These are phyloP conservation scores for Coregonus clupeaformis DNA, from an alignment of 2,113 vertebrate genomes.

Conservation along the genomic window DNA sequence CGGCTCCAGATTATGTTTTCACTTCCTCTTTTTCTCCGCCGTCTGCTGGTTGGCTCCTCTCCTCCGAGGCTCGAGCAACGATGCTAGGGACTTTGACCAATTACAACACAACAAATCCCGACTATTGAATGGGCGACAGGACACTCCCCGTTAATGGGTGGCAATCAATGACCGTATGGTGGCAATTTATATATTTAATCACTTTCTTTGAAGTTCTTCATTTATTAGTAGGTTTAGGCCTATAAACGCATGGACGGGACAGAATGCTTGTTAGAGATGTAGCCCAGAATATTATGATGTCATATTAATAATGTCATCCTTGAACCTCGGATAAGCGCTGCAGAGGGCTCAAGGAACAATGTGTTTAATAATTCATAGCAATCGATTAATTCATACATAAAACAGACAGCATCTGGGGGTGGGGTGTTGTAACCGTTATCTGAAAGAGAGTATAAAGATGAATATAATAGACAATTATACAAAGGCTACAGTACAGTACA, in stretches of 20 bases:
- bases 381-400: constrained; percentile 35
- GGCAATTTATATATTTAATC: too few species aligned
- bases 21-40: constrained; percentile 76
- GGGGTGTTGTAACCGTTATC: constrained; percentile 28
- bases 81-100: constrained; percentile 46
- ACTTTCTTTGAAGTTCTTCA: too few species aligned
- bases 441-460: too few species aligned
- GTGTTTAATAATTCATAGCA: constrained; percentile 66
- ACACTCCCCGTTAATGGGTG: neutral
- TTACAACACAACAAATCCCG: constrained; percentile 33
- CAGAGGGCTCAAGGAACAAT: constrained; percentile 33
- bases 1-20: constrained; percentile 68
- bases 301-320: neutral
- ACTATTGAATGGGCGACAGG: constrained; percentile 11
- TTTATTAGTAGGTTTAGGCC: too few species aligned
- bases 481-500: neutral
- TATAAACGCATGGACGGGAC: too few species aligned
- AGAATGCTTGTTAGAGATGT: too few species aligned
- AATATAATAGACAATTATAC: too few species aligned
- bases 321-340: neutral
- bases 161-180: neutral
- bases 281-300: neutral
- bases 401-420: constrained; percentile 12
- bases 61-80: constrained; percentile 20
- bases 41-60: constrained; percentile 56